Percentiles rank a stretch among this genome's conserved stretches.
Conservation (phyloP, 2,888 invertebrate genomes). For the Itoplectis maculator region DNA sequence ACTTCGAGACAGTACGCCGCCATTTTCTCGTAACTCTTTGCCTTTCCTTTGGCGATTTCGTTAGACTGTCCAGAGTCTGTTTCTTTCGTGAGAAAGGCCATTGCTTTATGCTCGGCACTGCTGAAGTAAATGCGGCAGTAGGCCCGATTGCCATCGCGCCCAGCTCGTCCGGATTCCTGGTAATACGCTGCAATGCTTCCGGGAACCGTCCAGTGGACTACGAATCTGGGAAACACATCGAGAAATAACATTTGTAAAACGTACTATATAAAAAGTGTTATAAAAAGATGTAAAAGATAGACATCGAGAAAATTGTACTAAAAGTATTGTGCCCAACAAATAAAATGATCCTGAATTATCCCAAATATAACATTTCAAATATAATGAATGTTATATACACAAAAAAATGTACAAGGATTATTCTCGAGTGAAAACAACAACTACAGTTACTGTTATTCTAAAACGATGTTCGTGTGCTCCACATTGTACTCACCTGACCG, state of each 20-base stretch:
- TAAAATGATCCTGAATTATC: too few relatives aligned
- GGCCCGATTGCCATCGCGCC: conserved; percentile 95
- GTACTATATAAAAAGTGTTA: not conserved
- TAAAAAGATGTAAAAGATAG: too few relatives aligned
- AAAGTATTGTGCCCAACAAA: not conserved
- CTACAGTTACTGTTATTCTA: conserved; percentile 35
- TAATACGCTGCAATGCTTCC: conserved; percentile 98
- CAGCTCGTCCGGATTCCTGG: conserved; percentile 98
- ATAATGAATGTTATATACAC: too few relatives aligned
- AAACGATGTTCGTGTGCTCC: conserved; percentile 55
- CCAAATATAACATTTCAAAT: too few relatives aligned
- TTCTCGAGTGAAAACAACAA: conserved; percentile 13
- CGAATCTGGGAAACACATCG: conserved; percentile 91
- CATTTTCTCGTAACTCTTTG: conserved; percentile 93
- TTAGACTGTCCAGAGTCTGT: conserved; percentile 69
- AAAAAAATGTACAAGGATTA: not conserved
- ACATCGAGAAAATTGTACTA: too few relatives aligned
- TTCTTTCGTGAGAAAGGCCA: conserved; percentile 79
- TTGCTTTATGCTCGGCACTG: conserved; percentile 78
- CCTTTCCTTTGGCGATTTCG: conserved; percentile 80
- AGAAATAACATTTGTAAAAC: too few relatives aligned
- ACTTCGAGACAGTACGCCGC: conserved; percentile 94
- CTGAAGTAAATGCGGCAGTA: conserved; percentile 95
- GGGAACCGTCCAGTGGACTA: conserved; percentile 98
- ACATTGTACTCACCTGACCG: conserved; percentile 88